A percentile compares a stretch with the other conserved stretches of the same genome.
These are phyloP conservation scores for Eumacrocentrus americanus DNA, from an alignment of 2,888 invertebrate genomes.

Conservation along the genomic window DNA sequence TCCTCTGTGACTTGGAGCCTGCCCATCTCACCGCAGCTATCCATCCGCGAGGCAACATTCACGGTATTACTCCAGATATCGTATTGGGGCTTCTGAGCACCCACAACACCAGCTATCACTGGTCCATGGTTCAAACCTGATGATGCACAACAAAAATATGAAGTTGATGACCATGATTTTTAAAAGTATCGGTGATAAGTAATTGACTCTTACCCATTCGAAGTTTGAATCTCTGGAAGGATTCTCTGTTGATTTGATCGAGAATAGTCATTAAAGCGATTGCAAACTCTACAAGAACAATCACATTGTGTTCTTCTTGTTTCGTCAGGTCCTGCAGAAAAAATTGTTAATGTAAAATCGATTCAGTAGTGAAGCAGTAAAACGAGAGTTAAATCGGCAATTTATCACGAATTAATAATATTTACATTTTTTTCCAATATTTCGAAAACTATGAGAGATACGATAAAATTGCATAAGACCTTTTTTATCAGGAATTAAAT, in stretches of 20 bases:
- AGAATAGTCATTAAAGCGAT: slow-evolving; percentile 89
- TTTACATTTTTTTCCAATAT: not conserved
- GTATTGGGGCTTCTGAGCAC: slow-evolving; percentile 97
- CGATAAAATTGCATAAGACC: too few species aligned
- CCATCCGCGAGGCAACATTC: slow-evolving; percentile 97
- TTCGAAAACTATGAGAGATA: too few species aligned
- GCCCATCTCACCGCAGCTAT: slow-evolving; percentile 91
- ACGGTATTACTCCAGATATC: slow-evolving; percentile 99
- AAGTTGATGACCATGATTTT: not conserved
- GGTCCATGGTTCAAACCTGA: slow-evolving; percentile 86
- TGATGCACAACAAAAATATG: slow-evolving; percentile 27
- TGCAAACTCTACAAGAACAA: slow-evolving; percentile 93
- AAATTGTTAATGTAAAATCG: slow-evolving; percentile 16
- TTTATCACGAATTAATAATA: too few species aligned
- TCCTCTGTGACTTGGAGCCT: slow-evolving; percentile 84
- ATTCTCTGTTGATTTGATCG: slow-evolving; percentile 94
- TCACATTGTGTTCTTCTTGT: slow-evolving; percentile 85
- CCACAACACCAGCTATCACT: slow-evolving; percentile 95
- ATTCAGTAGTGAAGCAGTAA: too few species aligned
- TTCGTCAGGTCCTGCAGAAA: slow-evolving; percentile 70
- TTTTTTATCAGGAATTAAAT: too few species aligned
- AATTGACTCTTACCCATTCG: slow-evolving; percentile 80
- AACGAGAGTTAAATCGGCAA: too few species aligned
- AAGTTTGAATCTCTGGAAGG: slow-evolving; percentile 94
- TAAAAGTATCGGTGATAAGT: not conserved